Percentiles rank a stretch among this genome's conserved stretches.
These are phyloP conservation scores for Chrysochloris asiatica DNA, from an alignment of 2,113 vertebrate species.

Conservation along the genomic window DNA sequence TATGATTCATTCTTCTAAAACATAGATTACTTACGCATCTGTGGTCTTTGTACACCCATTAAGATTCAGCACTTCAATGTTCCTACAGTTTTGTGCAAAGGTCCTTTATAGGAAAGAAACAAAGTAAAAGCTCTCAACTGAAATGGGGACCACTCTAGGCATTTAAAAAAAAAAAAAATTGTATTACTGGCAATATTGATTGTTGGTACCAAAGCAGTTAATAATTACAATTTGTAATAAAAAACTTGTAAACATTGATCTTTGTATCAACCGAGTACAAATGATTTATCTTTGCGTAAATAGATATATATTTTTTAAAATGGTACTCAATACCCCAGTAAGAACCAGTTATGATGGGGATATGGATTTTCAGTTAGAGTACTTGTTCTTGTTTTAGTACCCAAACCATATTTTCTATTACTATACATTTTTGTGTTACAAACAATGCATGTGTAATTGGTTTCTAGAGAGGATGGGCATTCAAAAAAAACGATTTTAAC, in stretches of 20 bases:
- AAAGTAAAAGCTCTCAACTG: slow-evolving; percentile 59
- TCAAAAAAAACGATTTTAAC: slow-evolving; percentile 39
- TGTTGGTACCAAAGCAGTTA: background rate
- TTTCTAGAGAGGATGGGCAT: slow-evolving; percentile 28
- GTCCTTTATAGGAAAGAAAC: slow-evolving; percentile 86
- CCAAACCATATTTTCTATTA: background rate
- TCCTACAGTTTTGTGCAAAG: slow-evolving; percentile 98
- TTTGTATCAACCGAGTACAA: slow-evolving; percentile 5
- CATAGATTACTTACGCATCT: slow-evolving; percentile 89
- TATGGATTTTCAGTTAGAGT: background rate
- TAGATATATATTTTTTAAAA: background rate
- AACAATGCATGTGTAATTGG: background rate
- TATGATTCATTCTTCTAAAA: slow-evolving; percentile 19
- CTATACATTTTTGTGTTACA: background rate
- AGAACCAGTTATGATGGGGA: background rate
- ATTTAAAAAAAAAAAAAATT: background rate
- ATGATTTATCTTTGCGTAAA: slow-evolving; percentile 9
- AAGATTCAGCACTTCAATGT: slow-evolving; percentile 96
- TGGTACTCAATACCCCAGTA: slow-evolving; percentile 4
- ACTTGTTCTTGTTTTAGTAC: slow-evolving; percentile 21
- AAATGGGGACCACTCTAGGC: background rate
- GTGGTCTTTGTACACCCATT: slow-evolving; percentile 99
- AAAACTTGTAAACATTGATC: background rate
- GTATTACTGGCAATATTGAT: background rate
- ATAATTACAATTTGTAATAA: slow-evolving; percentile 19